phyloP scores from a whole-genome alignment of 2,113 vertebrate genomes.

The Puffinus mauretanicus region DNA sequence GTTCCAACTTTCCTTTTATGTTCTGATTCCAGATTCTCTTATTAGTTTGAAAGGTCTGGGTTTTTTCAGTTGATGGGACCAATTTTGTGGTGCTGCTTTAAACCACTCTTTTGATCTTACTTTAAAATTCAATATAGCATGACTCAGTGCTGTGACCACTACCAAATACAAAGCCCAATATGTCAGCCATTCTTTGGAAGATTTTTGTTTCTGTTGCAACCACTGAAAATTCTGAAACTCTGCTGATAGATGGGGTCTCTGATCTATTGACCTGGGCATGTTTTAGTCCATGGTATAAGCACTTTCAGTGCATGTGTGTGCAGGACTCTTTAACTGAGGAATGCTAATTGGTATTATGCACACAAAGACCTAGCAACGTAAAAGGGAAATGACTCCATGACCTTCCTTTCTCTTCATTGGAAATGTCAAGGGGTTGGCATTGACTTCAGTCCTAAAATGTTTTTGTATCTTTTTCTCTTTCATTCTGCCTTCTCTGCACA shows the following conservation, averaged over 20 bases:
- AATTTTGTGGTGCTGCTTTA: background rate
- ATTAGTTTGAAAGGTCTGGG: background rate
- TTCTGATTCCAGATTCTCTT: background rate
- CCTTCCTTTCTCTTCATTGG: background rate
- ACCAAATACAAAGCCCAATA: background rate
- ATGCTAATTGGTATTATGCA: background rate
- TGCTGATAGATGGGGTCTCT: background rate
- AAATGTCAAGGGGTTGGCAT: background rate
- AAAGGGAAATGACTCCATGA: background rate
- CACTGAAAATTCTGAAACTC: background rate
- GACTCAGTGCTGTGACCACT: background rate
- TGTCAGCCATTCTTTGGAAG: background rate
- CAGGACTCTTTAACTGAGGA: background rate
- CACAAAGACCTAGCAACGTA: background rate
- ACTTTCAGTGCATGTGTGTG: rapidly evolving
- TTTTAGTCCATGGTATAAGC: background rate
- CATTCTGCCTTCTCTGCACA: background rate
- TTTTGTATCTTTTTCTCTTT: background rate
- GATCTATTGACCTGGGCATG: background rate
- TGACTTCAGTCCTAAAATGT: background rate
- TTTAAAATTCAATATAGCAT: background rate
- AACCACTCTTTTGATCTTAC: background rate
- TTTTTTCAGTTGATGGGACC: background rate
- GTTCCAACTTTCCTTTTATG: background rate
- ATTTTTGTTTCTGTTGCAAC: background rate